Evolutionary conservation across 2,797 vertebrate species (phyloP).

Genomic region (Gallinago solitaria): DNA sequence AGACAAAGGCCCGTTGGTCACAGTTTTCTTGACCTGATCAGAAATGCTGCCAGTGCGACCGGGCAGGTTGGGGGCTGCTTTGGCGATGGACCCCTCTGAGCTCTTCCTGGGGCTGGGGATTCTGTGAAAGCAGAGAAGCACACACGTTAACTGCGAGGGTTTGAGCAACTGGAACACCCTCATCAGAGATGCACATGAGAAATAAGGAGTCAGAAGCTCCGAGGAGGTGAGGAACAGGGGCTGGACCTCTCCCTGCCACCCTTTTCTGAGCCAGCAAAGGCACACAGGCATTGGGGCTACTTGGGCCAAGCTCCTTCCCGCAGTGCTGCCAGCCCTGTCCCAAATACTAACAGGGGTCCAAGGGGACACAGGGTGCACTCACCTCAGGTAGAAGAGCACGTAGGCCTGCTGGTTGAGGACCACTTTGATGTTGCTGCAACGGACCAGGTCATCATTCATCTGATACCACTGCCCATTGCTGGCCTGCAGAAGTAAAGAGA

Average conservation of each 20-base stretch:
- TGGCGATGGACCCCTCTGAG: conserved; percentile 76
- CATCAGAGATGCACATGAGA: accelerated
- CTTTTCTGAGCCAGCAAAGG: accelerated
- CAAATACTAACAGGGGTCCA: background rate
- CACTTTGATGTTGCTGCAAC: conserved; percentile 94
- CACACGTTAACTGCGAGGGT: accelerated
- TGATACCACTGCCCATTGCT: conserved; percentile 98
- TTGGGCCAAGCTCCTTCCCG: background rate
- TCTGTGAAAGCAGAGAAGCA: conserved; percentile 55
- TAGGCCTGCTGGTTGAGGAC: conserved; percentile 98
- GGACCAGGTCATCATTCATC: conserved; percentile 95
- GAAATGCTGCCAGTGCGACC: conserved; percentile 67
- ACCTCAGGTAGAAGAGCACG: conserved; percentile 95
- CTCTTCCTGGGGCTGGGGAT: conserved; percentile 87
- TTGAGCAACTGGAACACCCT: accelerated
- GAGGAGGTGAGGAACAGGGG: background rate
- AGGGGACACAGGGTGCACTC: background rate
- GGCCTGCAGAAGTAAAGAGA: conserved; percentile 74
- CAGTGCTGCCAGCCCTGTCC: background rate
- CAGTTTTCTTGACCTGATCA: conserved; percentile 78
- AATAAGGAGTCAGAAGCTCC: background rate
- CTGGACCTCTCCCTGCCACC: background rate
- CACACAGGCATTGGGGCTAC: accelerated
- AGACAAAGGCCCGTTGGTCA: conserved; percentile 76
- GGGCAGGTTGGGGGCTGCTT: conserved; percentile 73